Percentiles rank a stretch among this genome's conserved stretches.
These are phyloP conservation scores for Drosophila flavopinicola DNA, from an alignment of 2,888 invertebrate species.

Conservation along the genomic window DNA sequence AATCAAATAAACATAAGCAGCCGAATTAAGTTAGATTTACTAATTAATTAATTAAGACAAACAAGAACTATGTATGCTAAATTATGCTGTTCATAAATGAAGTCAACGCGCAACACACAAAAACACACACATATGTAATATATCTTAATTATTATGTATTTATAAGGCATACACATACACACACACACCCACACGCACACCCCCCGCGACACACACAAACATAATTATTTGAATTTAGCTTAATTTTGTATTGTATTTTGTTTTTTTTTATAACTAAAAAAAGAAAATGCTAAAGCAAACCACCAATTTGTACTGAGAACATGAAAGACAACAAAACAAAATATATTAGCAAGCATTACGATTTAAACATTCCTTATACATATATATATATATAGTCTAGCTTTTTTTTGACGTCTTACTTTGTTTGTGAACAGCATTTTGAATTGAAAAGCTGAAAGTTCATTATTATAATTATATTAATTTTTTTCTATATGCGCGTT, in stretches of 20 bases:
- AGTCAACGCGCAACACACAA: conserved; percentile 56
- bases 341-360: conserved; percentile 8
- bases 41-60: conserved; percentile 30
- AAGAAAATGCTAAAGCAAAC: conserved; percentile 29
- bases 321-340: conserved; percentile 10
- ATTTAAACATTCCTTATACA: conserved; percentile 1
- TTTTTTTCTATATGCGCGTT: neutral
- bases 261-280: conserved; percentile 9
- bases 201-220: neutral
- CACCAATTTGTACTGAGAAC: conserved; percentile 34
- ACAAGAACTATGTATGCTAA: conserved; percentile 22
- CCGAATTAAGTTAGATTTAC: conserved; percentile 14
- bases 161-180: conserved; percentile 8
- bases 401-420: conserved; percentile 33
- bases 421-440: conserved; percentile 74
- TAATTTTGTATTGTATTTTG: conserved; percentile 13
- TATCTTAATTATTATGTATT: conserved; percentile 21
- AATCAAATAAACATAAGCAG: conserved; percentile 5
- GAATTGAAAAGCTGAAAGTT: conserved; percentile 4
- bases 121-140: conserved; percentile 21
- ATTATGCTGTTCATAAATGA: conserved; percentile 80
- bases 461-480: neutral
- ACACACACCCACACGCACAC: neutral
- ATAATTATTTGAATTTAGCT: conserved; percentile 10
- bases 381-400: conserved; percentile 4